Evolutionary conservation across 1,140 invertebrate species (phyloP), one percentile per base, ranked within the genome.

Genomic region (Conopomorpha cramerella): DNA sequence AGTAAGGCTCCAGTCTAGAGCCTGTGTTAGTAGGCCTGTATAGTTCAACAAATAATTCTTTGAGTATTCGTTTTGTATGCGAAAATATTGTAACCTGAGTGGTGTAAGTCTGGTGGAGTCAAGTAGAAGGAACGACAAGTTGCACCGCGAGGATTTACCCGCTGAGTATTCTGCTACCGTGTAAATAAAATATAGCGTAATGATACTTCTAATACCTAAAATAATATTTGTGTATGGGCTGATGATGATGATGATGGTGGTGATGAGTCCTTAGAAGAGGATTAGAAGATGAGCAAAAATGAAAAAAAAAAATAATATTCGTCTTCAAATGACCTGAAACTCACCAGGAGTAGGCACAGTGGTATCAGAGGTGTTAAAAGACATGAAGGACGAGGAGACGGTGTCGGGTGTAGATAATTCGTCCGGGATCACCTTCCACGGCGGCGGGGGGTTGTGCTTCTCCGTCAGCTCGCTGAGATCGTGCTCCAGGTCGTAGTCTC

Each of bases 281-380:
- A 23, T 6, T 6, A 23, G 10, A 23, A 23, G 10, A 4, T 4
- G 19, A 23, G 19, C 10, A 6, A 23, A 23, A 23, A 6, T 10
- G 10, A 23, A 29, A 29, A 3, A 29, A 29, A 8, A 14, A 7
- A 32, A 10, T 32, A 14, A 32, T 14, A 6, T 32, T 10, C 4
- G 12, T 32, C 8, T 32, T 14, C 16, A 30, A 3, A 17, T 6
- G n/a, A 25, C 16, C 16, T 18, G 29, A 35, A 19, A 12, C 3
- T 35, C 34, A 73, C 68, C 68, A 38, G 68, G 68, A 1, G 65
- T 73, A n/a, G 68, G 56, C 6, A 66, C 29, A 4, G 68, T 73
- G 0, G 60, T 57, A 7, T 58, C 53, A 0, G 68, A 70, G 10
- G 68, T 73, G 8, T 48, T 31, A 1, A 64, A 39, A 3, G 68